Conservation (phyloP, 2,113 vertebrate species). For the Myrmophylax atrothorax region DNA sequence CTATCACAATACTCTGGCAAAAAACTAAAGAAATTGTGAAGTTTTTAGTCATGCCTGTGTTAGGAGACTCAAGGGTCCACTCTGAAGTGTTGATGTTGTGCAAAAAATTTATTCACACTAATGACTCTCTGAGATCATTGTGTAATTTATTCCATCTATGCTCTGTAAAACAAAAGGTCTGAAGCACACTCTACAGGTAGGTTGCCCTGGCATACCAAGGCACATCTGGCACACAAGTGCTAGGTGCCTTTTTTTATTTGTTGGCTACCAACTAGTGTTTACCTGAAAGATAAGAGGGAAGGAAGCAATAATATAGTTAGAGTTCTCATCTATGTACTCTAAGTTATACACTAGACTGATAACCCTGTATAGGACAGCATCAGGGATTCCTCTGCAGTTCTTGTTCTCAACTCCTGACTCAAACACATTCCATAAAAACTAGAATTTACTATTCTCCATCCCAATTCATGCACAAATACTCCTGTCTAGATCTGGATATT, state of each 20-base stretch:
- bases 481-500: background rate
- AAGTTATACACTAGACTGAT: background rate
- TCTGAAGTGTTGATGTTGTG: background rate
- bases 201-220: background rate
- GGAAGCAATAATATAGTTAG: background rate
- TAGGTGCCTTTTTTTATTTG: background rate
- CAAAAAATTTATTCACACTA: background rate
- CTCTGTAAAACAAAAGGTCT: background rate
- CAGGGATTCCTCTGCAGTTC: background rate
- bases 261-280: background rate
- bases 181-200: background rate
- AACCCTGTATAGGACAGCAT: background rate
- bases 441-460: background rate
- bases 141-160: background rate
- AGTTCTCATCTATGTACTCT: background rate
- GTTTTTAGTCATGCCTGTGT: background rate
- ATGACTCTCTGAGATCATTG: background rate
- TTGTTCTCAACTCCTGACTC: background rate
- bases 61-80: conserved; percentile 16
- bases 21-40: background rate
- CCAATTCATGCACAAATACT: background rate
- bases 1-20: conserved; percentile 1
- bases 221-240: background rate
- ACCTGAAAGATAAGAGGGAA: background rate
- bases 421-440: background rate